Evolutionary conservation across 1,140 invertebrate species (phyloP), one percentile per base, ranked within the genome.

Genomic region (Brachionus rotundiformis): DNA sequence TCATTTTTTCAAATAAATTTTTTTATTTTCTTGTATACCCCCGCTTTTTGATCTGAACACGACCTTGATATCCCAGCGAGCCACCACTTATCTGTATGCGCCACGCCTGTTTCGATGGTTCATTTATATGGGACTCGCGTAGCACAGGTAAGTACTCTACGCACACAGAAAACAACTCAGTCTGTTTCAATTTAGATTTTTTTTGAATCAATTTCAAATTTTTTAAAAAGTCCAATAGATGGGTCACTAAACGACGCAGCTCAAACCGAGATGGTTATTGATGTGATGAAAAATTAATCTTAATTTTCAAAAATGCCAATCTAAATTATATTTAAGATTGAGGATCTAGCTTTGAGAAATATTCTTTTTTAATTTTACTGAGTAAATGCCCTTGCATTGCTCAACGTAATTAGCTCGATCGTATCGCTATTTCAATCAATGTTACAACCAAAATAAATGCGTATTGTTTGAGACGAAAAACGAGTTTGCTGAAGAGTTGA

Each of bases 321-420:
- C 41, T 44, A 44, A 23, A 25, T 68, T 23, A 31, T 25, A 25
- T 25, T 54, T 54, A 54, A 54, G 47, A 54, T 54, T 54, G 47
- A 54, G 47, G 47, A 54, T 54, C 8, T 7, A 54, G 47, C 4
- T 6, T 54, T 54, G 47, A 54, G 2, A 54, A 54, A 25, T 23
- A 41, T 44, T 23, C 16, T 23, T 19, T 41, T 19, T 73, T 25
- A 73, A 71, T n/a, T 71, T 73, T 73, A 73, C 68, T 73, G 68
- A 73, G 68, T 27, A 4, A 25, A 73, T 44, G 68, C 68, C 41
- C 68, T 73, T 73, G 68, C 68, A 44, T 73, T 73, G 23, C 68
- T 73, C 68, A 73, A 44, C 68, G 68, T 44, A 11, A 27, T 73
- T 73, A 73, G 68, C 23, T 73, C 68, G 68, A 73, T 73, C 68